Evolutionary conservation across 2,797 vertebrate genomes (phyloP).

Genomic region (Tamandua tetradactyla): DNA sequence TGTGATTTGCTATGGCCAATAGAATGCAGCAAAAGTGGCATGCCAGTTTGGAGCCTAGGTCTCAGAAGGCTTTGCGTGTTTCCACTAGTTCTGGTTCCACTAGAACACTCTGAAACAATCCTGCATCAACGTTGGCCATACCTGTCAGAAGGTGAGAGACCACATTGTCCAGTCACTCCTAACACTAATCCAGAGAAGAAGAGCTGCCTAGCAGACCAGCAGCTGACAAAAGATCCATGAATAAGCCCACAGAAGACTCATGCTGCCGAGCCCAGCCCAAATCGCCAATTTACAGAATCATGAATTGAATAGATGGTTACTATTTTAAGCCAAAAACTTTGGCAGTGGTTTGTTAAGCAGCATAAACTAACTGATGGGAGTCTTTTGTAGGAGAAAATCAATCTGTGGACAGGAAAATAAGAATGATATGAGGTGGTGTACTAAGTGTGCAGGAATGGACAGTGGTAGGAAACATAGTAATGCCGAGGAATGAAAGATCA

Average conservation of each 20-base stretch:
- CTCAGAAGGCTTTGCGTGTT: background rate
- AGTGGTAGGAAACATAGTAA: background rate
- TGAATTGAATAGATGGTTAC: background rate
- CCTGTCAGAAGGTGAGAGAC: background rate
- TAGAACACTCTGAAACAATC: background rate
- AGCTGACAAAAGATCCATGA: background rate
- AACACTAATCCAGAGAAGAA: background rate
- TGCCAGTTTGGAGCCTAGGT: background rate
- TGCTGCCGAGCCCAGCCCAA: background rate
- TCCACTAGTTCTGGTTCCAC: background rate
- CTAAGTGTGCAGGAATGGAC: background rate
- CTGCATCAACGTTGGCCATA: background rate
- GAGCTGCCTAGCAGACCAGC: background rate
- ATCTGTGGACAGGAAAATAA: background rate
- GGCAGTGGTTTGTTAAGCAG: background rate
- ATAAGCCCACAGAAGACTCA: background rate
- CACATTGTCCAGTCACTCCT: background rate
- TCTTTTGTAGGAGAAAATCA: background rate
- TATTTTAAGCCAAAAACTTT: background rate
- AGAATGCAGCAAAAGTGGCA: background rate
- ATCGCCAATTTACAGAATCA: background rate
- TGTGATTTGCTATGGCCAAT: background rate
- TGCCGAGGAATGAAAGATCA: background rate
- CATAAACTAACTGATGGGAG: background rate
- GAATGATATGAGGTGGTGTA: background rate